Evolutionary conservation across 1,140 invertebrate genomes (phyloP).

Genomic region (Thereuonema tuberculata): DNA sequence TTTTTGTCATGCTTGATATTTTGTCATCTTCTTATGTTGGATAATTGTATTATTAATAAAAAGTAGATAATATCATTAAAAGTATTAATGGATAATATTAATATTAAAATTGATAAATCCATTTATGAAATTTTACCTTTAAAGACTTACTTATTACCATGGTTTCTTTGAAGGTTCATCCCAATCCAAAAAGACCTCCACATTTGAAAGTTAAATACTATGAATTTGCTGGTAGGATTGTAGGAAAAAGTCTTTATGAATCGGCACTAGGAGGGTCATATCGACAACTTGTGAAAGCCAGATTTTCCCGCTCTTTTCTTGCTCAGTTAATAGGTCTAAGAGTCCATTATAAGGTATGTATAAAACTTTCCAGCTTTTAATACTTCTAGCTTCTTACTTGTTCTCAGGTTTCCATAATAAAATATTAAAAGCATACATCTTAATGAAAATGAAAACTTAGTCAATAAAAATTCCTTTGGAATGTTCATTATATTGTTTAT

Average conservation of each 20-base stretch:
- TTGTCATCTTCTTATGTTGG: too few species aligned
- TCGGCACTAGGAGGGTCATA: conserved; percentile 75
- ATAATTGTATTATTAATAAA: too few species aligned
- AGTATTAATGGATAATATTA: too few species aligned
- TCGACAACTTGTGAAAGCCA: conserved; percentile 70
- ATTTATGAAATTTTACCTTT: too few species aligned
- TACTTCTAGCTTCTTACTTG: neutral
- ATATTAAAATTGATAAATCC: too few species aligned
- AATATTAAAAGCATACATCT: neutral
- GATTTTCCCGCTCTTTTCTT: conserved; percentile 82
- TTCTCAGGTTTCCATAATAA: too few species aligned
- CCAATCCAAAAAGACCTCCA: conserved; percentile 56
- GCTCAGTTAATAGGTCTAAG: conserved; percentile 84
- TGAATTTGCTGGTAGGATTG: conserved; percentile 84
- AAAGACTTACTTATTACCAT: too few species aligned
- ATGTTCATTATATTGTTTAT: too few species aligned
- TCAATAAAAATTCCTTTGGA: too few species aligned
- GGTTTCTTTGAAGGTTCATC: conserved; percentile 68
- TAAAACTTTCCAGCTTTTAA: neutral
- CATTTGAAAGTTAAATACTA: conserved; percentile 74
- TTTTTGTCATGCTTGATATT: too few species aligned
- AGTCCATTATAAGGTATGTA: conserved; percentile 69
- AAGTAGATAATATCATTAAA: too few species aligned
- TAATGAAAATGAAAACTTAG: neutral
- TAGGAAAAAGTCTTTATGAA: conserved; percentile 88